phyloP scores from a whole-genome alignment of 2,888 invertebrate species.

The Crioceris asparagi region DNA sequence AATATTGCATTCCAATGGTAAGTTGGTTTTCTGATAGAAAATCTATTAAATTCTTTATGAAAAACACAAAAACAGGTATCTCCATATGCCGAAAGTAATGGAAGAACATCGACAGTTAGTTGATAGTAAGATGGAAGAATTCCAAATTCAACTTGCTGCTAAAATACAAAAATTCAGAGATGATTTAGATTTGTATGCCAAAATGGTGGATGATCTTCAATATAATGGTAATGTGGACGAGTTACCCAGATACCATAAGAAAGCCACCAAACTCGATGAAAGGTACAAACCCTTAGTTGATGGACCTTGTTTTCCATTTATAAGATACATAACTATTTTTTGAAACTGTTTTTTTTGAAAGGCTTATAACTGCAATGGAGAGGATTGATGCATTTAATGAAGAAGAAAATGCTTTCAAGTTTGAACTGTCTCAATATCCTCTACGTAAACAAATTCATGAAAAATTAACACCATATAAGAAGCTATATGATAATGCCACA shows the following conservation, averaged over 20 bases:
- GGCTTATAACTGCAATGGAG: conserved; percentile 61
- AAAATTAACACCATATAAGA: conserved; percentile 73
- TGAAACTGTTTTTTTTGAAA: conserved; percentile 18
- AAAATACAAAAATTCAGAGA: conserved; percentile 73
- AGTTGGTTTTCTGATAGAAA: conserved; percentile 10
- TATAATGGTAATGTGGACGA: conserved; percentile 80
- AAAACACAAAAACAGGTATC: conserved; percentile 43
- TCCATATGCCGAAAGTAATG: conserved; percentile 68
- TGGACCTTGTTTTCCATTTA: background rate
- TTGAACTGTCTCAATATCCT: conserved; percentile 73
- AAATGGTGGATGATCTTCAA: conserved; percentile 75
- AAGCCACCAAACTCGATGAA: conserved; percentile 68
- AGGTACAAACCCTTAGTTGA: conserved; percentile 40
- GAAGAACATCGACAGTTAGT: conserved; percentile 74
- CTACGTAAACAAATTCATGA: conserved; percentile 69
- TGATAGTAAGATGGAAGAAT: conserved; percentile 73
- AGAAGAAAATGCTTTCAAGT: conserved; percentile 81
- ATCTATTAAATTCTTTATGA: background rate
- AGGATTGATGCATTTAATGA: conserved; percentile 82
- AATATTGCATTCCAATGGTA: conserved; percentile 79
- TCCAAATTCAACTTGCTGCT: conserved; percentile 67
- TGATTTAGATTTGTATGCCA: conserved; percentile 68
- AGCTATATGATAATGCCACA: conserved; percentile 77
- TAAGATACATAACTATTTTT: background rate
- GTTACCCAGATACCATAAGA: conserved; percentile 69